Evolutionary conservation across 2,113 vertebrate genomes (phyloP).

Genomic region (Sebastes schlegelii): DNA sequence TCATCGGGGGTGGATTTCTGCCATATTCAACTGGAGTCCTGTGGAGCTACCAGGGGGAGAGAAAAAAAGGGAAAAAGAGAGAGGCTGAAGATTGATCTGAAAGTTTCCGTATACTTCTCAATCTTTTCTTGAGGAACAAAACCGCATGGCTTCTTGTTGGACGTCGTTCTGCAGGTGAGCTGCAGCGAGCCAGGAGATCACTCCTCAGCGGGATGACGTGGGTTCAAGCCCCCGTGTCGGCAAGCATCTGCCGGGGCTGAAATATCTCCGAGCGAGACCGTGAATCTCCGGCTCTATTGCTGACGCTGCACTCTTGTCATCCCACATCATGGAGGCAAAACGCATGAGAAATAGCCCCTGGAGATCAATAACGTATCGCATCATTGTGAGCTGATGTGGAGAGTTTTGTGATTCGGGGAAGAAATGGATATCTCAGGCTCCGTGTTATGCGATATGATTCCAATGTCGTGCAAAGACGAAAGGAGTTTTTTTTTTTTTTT

Average conservation of each 20-base stretch:
- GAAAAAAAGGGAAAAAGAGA: not conserved
- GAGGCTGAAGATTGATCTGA: not conserved
- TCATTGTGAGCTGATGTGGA: constrained; percentile 35
- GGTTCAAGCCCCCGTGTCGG: constrained; percentile 3
- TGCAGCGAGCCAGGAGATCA: constrained; percentile 20
- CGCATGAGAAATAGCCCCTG: not conserved
- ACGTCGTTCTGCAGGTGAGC: constrained; percentile 10
- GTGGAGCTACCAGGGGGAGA: not conserved
- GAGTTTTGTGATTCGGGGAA: constrained; percentile 36
- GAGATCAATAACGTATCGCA: constrained; percentile 57
- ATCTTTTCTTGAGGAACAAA: not conserved
- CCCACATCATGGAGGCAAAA: constrained; percentile 3
- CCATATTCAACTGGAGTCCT: constrained; percentile 19
- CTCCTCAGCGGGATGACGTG: constrained; percentile 21
- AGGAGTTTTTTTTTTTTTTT: not conserved
- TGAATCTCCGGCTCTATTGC: constrained; percentile 27
- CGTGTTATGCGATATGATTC: constrained; percentile 30
- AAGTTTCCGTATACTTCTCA: not conserved
- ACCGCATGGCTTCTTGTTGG: not conserved
- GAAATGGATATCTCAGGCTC: constrained; percentile 11
- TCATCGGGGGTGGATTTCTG: constrained; percentile 30
- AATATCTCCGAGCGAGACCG: not conserved
- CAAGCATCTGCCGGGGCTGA: constrained; percentile 25
- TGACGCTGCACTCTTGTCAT: constrained; percentile 30
- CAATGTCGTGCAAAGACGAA: constrained; percentile 47